phyloP scores from a whole-genome alignment of 2,113 vertebrate genomes.

The Leucoraja erinaceus region DNA sequence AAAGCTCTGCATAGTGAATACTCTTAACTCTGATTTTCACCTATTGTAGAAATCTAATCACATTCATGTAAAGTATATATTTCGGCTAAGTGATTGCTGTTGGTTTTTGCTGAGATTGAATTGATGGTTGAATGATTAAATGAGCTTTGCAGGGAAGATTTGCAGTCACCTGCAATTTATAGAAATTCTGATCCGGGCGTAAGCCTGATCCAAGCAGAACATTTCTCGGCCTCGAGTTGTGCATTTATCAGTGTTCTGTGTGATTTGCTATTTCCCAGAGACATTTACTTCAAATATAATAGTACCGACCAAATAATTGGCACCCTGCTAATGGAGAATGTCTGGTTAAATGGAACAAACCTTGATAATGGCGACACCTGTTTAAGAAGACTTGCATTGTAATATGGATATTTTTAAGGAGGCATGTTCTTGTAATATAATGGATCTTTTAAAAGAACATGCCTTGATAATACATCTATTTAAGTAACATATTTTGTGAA shows the following conservation, averaged over 20 bases:
- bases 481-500: constrained; percentile 3
- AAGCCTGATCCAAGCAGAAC: constrained; percentile 35
- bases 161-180: constrained; percentile 33
- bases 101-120: constrained; percentile 36
- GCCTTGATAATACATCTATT: neutral
- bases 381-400: neutral
- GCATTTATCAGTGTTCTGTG: neutral
- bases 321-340: neutral
- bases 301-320: neutral
- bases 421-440: neutral
- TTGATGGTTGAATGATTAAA: constrained; percentile 38
- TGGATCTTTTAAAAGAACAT: neutral
- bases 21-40: constrained; percentile 12
- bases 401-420: neutral
- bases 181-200: constrained; percentile 33
- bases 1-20: constrained; percentile 9
- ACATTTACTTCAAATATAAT: constrained; percentile 5
- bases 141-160: constrained; percentile 31
- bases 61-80: constrained; percentile 3
- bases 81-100: constrained; percentile 25
- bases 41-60: constrained; percentile 28
- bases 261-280: constrained; percentile 20
- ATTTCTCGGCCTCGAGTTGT: constrained; percentile 22
- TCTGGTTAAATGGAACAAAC: constrained; percentile 17
- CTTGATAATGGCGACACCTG: neutral